Evolutionary conservation across 53 echinoderm and acorn worm genomes (phyloP), one percentile per base, ranked within the genome.

Genomic region (Temnopleurus reevesii): DNA sequence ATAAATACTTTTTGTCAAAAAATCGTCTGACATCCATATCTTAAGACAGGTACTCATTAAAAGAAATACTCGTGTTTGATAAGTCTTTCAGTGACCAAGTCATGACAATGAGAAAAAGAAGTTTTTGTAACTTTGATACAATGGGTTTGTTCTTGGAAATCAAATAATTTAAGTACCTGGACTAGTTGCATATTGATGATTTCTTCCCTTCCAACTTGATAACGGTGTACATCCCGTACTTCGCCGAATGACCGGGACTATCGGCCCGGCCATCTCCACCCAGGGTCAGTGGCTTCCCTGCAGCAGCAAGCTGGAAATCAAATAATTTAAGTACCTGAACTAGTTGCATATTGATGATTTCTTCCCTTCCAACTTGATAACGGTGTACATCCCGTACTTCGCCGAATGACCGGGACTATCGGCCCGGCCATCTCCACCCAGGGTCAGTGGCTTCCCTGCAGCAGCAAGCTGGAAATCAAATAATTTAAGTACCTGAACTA

Each of bases 391-490:
- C 26, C 91, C 91, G 76, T 87, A 91, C 27, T 93, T 93, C 15
- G 93, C 93, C 9, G 83, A 88, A 41, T 93, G 89, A 1, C 93
- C 93, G 46, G 91, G 93, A 38, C 93, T 93, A 34, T 89, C 93
- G 24, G 89, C 91, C 57, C 89, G 55, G 2, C 90, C 93, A 83
- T 93, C 89, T 0, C 91, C 93, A 13, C 88, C 91, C 8, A 90
- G 61, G 12, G 45, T 35, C 24, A 90, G 46, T 0, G 71, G 87
- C 5, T 5, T 38, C 1, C 43, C 84, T 15, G 58, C 59, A 23
- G 7, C 24, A 3, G 9, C 9, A 0, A 84, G 59, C 21, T 36
- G 7, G n/a, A n/a, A n/a, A n/a, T n/a, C n/a, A 53, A 46, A 82
- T 29, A 58, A 56, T 26, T 76, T 24, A 45, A 45, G 46, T 83